Evolutionary conservation across 2,888 invertebrate genomes (phyloP).

Genomic region (Gisinianus flammeolus): DNA sequence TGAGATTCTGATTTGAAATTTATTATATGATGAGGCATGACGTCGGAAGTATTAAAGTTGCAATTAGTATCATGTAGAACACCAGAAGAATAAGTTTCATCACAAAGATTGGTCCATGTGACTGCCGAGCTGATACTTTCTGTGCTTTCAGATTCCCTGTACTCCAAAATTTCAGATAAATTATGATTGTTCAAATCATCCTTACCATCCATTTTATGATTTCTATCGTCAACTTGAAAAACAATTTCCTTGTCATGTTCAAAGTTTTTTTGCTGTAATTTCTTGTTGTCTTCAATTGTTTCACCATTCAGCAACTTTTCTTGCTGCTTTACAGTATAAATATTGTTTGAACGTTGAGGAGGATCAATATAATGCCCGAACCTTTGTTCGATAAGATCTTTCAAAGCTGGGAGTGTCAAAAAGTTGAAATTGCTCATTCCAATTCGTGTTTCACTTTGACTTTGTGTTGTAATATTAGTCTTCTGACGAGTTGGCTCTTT

Average conservation of each 20-base stretch:
- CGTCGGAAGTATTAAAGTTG: background rate
- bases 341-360: background rate
- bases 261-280: background rate
- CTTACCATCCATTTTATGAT: background rate
- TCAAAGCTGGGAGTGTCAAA: background rate
- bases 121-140: background rate
- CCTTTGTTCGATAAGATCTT: background rate
- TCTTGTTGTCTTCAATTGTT: too few species aligned
- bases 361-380: background rate
- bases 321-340: background rate
- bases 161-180: constrained; percentile 14
- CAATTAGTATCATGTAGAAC: background rate
- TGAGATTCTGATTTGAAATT: background rate
- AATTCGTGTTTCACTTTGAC: background rate
- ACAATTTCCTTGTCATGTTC: background rate
- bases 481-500: background rate
- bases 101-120: background rate
- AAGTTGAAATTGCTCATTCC: background rate
- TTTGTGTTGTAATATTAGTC: background rate
- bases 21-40: background rate
- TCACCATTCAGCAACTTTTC: background rate
- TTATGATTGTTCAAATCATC: background rate
- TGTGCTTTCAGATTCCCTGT: background rate
- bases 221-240: too few species aligned
- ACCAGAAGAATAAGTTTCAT: too few species aligned